These are phyloP conservation scores for Cephalopterus ornatus DNA, from an alignment of 2,113 vertebrate genomes.

Conservation along the genomic window DNA sequence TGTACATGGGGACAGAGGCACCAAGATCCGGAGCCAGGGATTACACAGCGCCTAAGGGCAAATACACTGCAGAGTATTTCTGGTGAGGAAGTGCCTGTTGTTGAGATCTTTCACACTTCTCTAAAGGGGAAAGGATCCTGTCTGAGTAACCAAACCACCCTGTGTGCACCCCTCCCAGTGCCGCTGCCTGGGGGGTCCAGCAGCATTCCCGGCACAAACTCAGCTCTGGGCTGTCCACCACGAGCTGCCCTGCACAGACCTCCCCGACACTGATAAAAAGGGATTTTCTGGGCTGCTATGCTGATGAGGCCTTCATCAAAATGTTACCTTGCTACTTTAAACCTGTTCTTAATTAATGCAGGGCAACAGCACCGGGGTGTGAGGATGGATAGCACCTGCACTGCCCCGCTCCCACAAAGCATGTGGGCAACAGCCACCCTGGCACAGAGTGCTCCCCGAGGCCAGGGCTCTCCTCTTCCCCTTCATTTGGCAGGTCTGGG, in stretches of 20 bases:
- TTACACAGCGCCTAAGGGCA: neutral
- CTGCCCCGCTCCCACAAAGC: neutral
- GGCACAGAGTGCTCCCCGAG: fast-evolving
- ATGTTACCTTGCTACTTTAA: neutral
- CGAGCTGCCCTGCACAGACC: fast-evolving
- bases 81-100: neutral
- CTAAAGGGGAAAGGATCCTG: neutral
- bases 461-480: neutral
- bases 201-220: neutral
- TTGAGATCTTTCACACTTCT: neutral
- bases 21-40: no score
- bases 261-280: fast-evolving
- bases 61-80: neutral
- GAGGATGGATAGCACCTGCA: neutral
- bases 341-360: neutral
- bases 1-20: fast-evolving
- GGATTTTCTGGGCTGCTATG: neutral
- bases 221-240: fast-evolving
- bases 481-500: fast-evolving
- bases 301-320: neutral
- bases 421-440: neutral
- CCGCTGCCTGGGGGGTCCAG: no score
- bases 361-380: neutral
- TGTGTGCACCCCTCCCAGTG: neutral
- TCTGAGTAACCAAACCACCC: fast-evolving